Base-by-base conservation (phyloP, 2,888 invertebrate species). In the Atethmia centrago region DNA sequence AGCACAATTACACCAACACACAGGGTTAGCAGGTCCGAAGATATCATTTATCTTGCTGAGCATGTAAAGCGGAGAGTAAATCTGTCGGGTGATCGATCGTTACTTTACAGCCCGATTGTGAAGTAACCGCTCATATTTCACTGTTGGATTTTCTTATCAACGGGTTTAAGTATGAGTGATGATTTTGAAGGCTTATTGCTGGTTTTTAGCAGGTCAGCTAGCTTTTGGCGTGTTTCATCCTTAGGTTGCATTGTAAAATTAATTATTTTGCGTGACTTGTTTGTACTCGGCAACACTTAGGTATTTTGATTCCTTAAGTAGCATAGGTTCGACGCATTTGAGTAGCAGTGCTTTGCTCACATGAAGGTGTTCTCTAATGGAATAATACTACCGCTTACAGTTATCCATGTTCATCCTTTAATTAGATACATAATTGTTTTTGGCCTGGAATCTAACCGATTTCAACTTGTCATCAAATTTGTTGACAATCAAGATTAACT, bases 61-160 rank as follows among this genome's bases (percentile, higher is more conserved):
- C 56, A 74, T n/a, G 77, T 56, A 80, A 79, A 73, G 80, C 62
- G 62, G 28, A n/a, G 16, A 71, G 72, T 47, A 64, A 61, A 69
- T 69, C 64, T 58, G 67, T 71, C 49, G 63, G 36, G 12, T 79
- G 83, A 83, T 83, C 68, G 84, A 80, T 80, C 64, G 80, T 62
- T 58, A 58, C 61, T 65, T 80, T 71, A 62, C 64, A 68, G 47
- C 65, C 42, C 62, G 80, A 80, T 83, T 73, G 80, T 83, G 83
- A 55, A 65, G 64, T 79, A 80, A 79, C 83, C n/a, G 42, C 53
- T 73, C 79, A 80, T 80, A 73, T 79, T 80, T 80, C 66, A 65
- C 40, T 61, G 67, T 51, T 42, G 80, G 84, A 79, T 79, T 73
- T 68, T 83, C 83, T 58, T 83, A 79, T 83, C 79, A 79, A 67